Percentiles rank a stretch among this genome's conserved stretches.
Conservation (phyloP, 2,113 vertebrate species). For the Muntiacus muntjak region DNA sequence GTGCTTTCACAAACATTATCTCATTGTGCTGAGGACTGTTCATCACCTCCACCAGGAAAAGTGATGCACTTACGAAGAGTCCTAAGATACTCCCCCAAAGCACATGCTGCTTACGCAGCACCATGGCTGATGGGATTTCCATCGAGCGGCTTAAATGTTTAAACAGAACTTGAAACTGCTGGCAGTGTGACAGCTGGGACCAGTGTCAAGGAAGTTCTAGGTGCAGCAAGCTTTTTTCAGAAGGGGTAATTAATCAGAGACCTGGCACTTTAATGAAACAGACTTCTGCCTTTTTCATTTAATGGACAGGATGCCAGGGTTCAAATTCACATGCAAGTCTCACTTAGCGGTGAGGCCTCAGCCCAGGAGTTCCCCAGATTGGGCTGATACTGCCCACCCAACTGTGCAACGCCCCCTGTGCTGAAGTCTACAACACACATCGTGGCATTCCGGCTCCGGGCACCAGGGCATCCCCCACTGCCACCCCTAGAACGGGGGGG, state of each 20-base stretch:
- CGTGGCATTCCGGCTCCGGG: neutral
- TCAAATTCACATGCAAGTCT: neutral
- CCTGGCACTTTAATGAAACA: conserved; percentile 29
- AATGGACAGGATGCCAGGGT: neutral
- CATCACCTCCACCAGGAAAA: neutral
- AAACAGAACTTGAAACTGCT: conserved; percentile 53
- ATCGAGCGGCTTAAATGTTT: conserved; percentile 45
- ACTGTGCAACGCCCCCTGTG: neutral
- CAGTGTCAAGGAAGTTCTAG: conserved; percentile 58
- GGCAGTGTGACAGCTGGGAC: conserved; percentile 53
- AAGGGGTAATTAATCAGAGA: conserved; percentile 29
- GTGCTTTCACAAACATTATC: neutral
- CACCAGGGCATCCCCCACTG: neutral
- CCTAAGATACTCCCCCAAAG: neutral
- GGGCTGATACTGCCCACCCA: neutral
- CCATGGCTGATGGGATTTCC: conserved; percentile 39
- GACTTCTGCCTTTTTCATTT: conserved; percentile 32
- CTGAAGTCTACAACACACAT: neutral
- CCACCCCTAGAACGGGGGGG: neutral
- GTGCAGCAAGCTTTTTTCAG: conserved; percentile 39
- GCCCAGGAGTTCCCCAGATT: neutral
- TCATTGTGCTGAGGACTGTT: neutral
- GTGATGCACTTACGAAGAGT: neutral
- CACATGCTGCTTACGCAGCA: neutral
- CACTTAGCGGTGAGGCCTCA: neutral